Base-by-base conservation (phyloP, 2,113 vertebrate species). In the Myodes glareolus region DNA sequence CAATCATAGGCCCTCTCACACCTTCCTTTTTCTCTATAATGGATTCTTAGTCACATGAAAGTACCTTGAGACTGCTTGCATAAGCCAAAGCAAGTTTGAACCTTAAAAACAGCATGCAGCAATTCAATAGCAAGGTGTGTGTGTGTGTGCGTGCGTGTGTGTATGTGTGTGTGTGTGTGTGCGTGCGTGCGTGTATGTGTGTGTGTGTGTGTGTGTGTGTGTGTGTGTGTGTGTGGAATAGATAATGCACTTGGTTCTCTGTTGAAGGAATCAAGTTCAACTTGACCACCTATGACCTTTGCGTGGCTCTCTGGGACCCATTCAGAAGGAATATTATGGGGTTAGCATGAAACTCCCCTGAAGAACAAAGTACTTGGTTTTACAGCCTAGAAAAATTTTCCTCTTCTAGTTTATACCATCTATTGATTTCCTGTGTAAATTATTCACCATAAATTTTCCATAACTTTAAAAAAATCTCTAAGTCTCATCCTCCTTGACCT, bases 341-440 rank as follows among this genome's bases (percentile, higher is more conserved):
- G 21, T 92, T 70, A 87, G 21, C 36, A 61, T 92, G 42, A 88
- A 96, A 96, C 6, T 92, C 2, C 42, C 12, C 36, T 50, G 33
- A 50, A 65, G 67, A 90, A 88, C 70, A 85, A 42, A 88, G 11
- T 11, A 55, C 17, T 11, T n/a, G 33, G 50, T 4, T 36, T 55
- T n/a, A 11, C 16, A 47, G 50, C 50, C 8, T 36, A 19, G 61
- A 86, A 67, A 42, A 63, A 63, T 12, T 91, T 88, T 31, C 42
- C 76, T 87, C 45, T 75, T 65, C 23, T 91, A 42, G 63, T 75
- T 84, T 50, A 93, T 10, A 75, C 7, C 0, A 76, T 12, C 68
- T 93, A 96, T 39, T 86, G 65, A 90, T 94, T 89, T 90, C 33
- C 65, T 61, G 42, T 81, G 36, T 80, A 90, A 95, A 76, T 94